phyloP scores from a whole-genome alignment of 2,888 invertebrate species.

The Orthonevra nobilis region DNA sequence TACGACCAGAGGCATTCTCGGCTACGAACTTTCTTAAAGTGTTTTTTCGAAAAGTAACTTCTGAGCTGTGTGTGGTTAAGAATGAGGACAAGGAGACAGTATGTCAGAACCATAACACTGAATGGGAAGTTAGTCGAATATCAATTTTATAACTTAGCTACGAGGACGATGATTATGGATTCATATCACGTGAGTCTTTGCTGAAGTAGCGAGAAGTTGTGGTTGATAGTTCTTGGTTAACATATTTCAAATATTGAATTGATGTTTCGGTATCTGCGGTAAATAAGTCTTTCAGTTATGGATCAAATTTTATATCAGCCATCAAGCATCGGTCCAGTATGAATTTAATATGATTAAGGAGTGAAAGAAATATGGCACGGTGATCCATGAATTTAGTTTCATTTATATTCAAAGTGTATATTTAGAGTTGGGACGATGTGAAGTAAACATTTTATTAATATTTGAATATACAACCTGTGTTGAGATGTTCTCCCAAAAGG shows the following conservation, averaged over 20 bases:
- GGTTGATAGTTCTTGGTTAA: neutral
- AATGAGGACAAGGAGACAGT: too few relatives aligned
- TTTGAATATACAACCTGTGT: too few relatives aligned
- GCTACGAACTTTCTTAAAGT: constrained; percentile 3
- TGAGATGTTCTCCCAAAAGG: too few relatives aligned
- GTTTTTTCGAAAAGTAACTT: neutral
- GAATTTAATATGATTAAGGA: neutral
- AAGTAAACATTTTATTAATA: too few relatives aligned
- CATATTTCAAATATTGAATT: constrained; percentile 10
- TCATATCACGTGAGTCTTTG: constrained; percentile 22
- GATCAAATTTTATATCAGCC: neutral
- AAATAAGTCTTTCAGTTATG: constrained; percentile 15
- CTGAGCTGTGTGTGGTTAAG: neutral
- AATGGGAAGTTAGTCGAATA: neutral
- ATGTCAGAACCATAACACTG: constrained; percentile 2
- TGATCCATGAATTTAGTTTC: too few relatives aligned
- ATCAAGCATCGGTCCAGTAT: neutral
- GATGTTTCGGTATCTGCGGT: constrained; percentile 2
- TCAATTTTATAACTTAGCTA: constrained; percentile 11
- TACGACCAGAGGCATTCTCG: neutral
- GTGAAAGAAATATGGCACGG: too few relatives aligned
- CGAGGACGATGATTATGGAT: constrained; percentile 20
- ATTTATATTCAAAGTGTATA: neutral
- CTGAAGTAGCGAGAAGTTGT: neutral
- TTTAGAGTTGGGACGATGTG: neutral